Evolutionary conservation across 2,888 invertebrate genomes (phyloP).

Genomic region (Nycteola revayana): DNA sequence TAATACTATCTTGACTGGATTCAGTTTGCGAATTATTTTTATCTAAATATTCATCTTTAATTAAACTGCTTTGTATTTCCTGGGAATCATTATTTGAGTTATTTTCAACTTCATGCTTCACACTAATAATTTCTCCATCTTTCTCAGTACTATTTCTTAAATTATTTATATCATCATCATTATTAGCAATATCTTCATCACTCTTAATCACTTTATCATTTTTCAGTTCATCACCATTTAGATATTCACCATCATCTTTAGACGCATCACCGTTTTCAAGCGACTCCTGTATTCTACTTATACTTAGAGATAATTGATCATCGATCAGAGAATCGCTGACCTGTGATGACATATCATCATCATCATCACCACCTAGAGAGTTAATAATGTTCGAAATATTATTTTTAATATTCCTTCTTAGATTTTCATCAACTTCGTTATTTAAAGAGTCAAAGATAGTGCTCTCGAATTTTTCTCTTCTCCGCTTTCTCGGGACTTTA

Average conservation of each 20-base stretch:
- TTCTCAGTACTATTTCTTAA: neutral
- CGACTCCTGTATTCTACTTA: too few species aligned
- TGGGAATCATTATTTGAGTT: neutral
- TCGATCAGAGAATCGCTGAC: too few species aligned
- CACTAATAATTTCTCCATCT: too few species aligned
- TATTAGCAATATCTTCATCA: neutral
- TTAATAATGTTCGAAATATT: conserved; percentile 46
- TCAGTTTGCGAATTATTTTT: too few species aligned
- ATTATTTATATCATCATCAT: neutral
- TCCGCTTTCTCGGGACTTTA: conserved; percentile 50
- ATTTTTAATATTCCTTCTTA: conserved; percentile 34
- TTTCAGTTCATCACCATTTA: too few species aligned
- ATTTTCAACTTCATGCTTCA: neutral
- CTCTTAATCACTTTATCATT: too few species aligned
- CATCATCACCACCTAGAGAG: conserved; percentile 32
- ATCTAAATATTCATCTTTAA: too few species aligned
- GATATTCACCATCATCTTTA: too few species aligned
- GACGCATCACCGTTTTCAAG: neutral
- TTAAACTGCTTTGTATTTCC: neutral
- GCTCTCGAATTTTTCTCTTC: conserved; percentile 19
- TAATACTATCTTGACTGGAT: too few species aligned
- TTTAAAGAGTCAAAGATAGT: conserved; percentile 22
- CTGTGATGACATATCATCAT: neutral
- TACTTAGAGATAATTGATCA: too few species aligned
- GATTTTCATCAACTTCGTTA: conserved; percentile 27